Conservation (phyloP, 1,140 invertebrate genomes). For the Aphaenogaster floridana region DNA sequence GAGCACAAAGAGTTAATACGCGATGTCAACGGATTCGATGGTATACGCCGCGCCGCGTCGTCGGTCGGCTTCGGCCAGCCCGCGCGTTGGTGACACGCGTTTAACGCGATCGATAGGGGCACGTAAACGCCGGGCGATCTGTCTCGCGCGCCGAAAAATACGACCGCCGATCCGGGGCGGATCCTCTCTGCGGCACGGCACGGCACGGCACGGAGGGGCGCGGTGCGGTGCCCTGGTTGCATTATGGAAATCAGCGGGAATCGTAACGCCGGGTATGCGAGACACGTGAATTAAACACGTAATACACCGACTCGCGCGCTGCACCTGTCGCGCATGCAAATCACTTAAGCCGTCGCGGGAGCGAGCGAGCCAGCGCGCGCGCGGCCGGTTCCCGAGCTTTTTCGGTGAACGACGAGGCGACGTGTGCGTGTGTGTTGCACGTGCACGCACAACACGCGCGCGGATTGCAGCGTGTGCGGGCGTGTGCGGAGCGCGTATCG, state of each 20-base stretch:
- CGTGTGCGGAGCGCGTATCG: conserved; percentile 23
- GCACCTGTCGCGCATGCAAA: conserved; percentile 83
- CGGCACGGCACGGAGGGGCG: neutral
- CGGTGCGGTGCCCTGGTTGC: conserved; percentile 48
- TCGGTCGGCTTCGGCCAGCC: neutral
- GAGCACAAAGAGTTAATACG: conserved; percentile 27
- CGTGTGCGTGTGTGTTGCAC: neutral
- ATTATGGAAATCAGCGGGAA: conserved; percentile 77
- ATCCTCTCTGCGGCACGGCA: conserved; percentile 26
- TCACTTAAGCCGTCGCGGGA: conserved; percentile 73
- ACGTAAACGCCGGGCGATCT: conserved; percentile 40
- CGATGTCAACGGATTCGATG: conserved; percentile 36
- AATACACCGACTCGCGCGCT: conserved; percentile 78
- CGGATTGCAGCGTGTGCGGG: neutral
- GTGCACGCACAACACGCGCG: neutral
- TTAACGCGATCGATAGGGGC: conserved; percentile 47
- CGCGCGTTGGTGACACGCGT: conserved; percentile 42
- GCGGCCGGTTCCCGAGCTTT: conserved; percentile 72
- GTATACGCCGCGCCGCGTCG: neutral
- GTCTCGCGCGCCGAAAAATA: conserved; percentile 69
- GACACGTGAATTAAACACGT: conserved; percentile 83
- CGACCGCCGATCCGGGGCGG: conserved; percentile 57
- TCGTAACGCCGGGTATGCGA: conserved; percentile 76
- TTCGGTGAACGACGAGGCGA: conserved; percentile 50
- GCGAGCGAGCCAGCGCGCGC: conserved; percentile 44